Percentiles rank a stretch among this genome's conserved stretches.
phyloP scores from a whole-genome alignment of 92 coral and sea anemone genomes.

The Umimayanthus chanpuru region DNA sequence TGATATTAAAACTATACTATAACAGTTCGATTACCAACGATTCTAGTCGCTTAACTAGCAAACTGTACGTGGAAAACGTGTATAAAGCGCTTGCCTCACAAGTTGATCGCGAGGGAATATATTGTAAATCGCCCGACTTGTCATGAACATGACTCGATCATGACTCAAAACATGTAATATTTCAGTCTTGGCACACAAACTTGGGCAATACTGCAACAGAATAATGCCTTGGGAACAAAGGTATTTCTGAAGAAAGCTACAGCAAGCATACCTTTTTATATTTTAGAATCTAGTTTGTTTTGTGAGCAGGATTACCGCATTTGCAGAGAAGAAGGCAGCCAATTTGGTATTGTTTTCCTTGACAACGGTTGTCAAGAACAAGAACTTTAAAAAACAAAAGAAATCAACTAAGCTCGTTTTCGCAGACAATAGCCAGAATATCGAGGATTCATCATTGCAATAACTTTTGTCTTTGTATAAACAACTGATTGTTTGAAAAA shows the following conservation, averaged over 20 bases:
- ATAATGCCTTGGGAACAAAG: neutral
- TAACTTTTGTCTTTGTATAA: neutral
- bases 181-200: neutral
- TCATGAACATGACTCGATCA: no score
- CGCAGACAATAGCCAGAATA: neutral
- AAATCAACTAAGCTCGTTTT: neutral
- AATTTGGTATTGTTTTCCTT: neutral
- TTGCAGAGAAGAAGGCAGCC: neutral
- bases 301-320: neutral
- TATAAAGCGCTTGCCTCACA: no score
- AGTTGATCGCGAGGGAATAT: no score
- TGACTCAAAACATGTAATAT: no score
- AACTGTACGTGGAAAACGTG: no score
- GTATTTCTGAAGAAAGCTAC: neutral
- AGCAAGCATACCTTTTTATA: neutral
- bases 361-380: slow-evolving; percentile 25
- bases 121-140: no score
- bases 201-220: no score
- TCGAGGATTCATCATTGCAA: no score
- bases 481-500: neutral
- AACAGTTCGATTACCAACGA: neutral
- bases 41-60: neutral
- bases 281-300: neutral
- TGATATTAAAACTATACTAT: slow-evolving; percentile 1
- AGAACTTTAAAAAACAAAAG: neutral